Base-by-base conservation (phyloP, 1,140 invertebrate genomes). In the Mesaphorura yosii region DNA sequence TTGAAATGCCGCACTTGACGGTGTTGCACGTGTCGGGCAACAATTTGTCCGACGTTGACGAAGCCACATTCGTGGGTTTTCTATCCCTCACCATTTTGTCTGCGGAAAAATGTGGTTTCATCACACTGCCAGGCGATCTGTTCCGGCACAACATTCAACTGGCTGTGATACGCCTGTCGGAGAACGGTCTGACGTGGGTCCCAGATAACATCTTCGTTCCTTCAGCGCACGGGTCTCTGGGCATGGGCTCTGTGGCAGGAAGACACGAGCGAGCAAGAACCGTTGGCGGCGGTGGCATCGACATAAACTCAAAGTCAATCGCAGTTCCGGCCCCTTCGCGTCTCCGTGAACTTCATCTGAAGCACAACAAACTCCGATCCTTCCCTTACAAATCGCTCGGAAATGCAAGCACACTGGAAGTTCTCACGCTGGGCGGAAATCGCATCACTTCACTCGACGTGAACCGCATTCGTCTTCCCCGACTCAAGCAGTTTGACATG, bases 381-480 rank as follows among this genome's bases (percentile, higher is more conserved):
- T 78, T 91, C 49, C 86, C 86, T 0, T 84, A 88, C 59, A 77
- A 78, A 5, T 79, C 86, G 0, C 70, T 92, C 0, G 75, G 78
- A 39, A 83, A 81, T 55, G 73, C 84, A 6, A 76, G 79, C 17
- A 81, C 80, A 12, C 67, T 89, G 48, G 83, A 88, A 55, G 58
- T 55, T 31, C 70, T 51, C 47, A 78, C 73, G 19, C 67, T 90
- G 23, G 79, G 82, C 10, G 69, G 75, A 10, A 90, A 90, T 66
- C 74, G 78, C 28, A 72, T 91, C 22, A 73, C 73, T 3, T 78
- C 71, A 22, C 71, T 91, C 2, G 84, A 89, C 62, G 76, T 85
- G 55, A 82, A 80, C n/a, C 79, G 81, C 66, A 71, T 90, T 31
- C 77, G 76, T 25, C 69, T 90, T 3, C 76, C 76, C 12, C 81